Conservation (phyloP, 2,888 invertebrate genomes). For the Zaprionus obscuricornis region DNA sequence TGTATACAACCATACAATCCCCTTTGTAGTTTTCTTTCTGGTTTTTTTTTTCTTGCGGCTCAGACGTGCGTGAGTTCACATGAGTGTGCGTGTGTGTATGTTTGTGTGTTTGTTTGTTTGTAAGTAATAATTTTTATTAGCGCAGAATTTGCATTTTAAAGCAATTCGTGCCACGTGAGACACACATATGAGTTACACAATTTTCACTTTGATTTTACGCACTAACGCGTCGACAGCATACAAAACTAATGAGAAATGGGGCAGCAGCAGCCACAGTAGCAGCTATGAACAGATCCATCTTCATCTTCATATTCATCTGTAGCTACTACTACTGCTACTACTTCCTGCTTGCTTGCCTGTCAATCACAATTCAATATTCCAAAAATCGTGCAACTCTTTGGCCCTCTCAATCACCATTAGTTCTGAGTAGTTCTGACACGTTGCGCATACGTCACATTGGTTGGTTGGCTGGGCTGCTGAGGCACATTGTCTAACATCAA, state of each 20-base stretch:
- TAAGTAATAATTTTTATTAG: slow-evolving; percentile 48
- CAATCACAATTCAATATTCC: slow-evolving; percentile 65
- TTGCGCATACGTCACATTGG: slow-evolving; percentile 47
- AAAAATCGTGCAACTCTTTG: slow-evolving; percentile 17
- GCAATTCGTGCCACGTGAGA: slow-evolving; percentile 63
- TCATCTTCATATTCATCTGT: too few species aligned
- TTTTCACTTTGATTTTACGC: slow-evolving; percentile 65
- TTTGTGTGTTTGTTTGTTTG: too few species aligned
- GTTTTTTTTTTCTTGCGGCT: slow-evolving; percentile 11
- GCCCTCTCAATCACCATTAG: slow-evolving; percentile 48
- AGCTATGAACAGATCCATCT: slow-evolving; percentile 43
- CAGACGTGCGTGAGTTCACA: slow-evolving; percentile 58
- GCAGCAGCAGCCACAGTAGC: neutral
- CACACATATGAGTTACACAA: slow-evolving; percentile 11
- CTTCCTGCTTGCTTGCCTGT: slow-evolving; percentile 36
- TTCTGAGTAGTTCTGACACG: slow-evolving; percentile 16
- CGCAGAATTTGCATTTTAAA: slow-evolving; percentile 63
- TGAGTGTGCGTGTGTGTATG: too few species aligned
- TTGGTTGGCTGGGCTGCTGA: too few species aligned
- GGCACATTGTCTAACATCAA: too few species aligned
- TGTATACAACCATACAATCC: neutral
- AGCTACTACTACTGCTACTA: too few species aligned
- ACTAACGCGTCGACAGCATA: slow-evolving; percentile 39
- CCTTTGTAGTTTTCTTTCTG: slow-evolving; percentile 52
- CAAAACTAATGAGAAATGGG: slow-evolving; percentile 39